A percentile compares a stretch with the other conserved stretches of the same genome.
These are phyloP conservation scores for Andrena bicolor DNA, from an alignment of 2,888 invertebrate species.

Conservation along the genomic window DNA sequence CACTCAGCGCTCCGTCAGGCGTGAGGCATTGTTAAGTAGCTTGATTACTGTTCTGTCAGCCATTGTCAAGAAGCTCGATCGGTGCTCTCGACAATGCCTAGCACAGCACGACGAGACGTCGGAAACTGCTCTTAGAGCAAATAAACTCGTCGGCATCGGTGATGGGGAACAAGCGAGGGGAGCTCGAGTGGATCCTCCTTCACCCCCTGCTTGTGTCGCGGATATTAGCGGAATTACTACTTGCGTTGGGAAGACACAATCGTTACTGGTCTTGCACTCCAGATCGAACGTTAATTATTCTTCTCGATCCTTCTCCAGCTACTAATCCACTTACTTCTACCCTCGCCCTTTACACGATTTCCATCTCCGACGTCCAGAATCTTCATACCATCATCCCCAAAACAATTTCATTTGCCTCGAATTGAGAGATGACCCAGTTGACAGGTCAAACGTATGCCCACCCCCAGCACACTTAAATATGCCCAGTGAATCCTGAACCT, in stretches of 20 bases:
- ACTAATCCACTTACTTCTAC: too few relatives aligned
- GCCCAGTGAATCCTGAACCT: background rate
- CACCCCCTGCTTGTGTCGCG: background rate
- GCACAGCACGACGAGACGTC: constrained; percentile 12
- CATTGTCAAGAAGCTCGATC: constrained; percentile 28
- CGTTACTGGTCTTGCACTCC: background rate
- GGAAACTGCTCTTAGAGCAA: constrained; percentile 19
- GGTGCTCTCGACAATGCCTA: constrained; percentile 19
- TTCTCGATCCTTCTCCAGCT: too few relatives aligned
- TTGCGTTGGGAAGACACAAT: constrained; percentile 23
- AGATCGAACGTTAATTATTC: too few relatives aligned
- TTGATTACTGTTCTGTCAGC: constrained; percentile 29
- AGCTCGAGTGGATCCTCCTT: constrained; percentile 23
- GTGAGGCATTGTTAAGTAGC: constrained; percentile 23
- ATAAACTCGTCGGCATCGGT: constrained; percentile 21
- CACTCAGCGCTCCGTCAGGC: background rate
- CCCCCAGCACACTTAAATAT: background rate
- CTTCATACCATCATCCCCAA: too few relatives aligned
- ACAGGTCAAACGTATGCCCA: too few relatives aligned
- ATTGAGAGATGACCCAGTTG: too few relatives aligned
- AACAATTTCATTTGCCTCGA: too few relatives aligned
- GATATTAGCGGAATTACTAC: constrained; percentile 51
- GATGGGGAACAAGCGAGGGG: constrained; percentile 18
- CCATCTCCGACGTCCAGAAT: too few relatives aligned
- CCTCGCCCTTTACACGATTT: too few relatives aligned